Conservation (phyloP, 2,797 vertebrate species). For the Enteromius anoplus region DNA sequence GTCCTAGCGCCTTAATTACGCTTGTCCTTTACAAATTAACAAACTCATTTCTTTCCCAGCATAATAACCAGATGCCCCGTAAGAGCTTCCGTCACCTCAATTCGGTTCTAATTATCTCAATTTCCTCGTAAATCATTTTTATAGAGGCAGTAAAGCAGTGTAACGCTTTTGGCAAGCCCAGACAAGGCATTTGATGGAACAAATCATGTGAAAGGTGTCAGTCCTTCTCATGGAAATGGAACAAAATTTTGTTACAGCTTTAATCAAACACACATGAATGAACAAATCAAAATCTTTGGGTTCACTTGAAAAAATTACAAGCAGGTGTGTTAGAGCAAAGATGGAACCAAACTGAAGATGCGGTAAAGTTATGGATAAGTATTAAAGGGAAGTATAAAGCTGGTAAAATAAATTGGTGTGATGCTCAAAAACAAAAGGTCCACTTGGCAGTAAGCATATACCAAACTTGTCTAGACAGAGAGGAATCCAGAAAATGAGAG, state of each 20-base stretch:
- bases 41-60: conserved; percentile 62
- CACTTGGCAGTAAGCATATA: background rate
- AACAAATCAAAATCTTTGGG: conserved; percentile 12
- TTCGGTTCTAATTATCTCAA: conserved; percentile 57
- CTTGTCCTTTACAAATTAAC: conserved; percentile 65
- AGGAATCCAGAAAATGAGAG: background rate
- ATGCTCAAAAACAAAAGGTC: background rate
- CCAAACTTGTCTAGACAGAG: background rate
- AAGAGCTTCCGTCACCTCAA: conserved; percentile 58
- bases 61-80: conserved; percentile 52
- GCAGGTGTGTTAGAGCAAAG: background rate
- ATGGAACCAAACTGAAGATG: background rate
- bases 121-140: conserved; percentile 60
- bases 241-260: background rate
- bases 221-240: background rate
- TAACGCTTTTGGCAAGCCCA: conserved; percentile 44
- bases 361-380: background rate
- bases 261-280: conserved; percentile 1
- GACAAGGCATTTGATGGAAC: conserved; percentile 23
- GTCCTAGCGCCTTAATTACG: conserved; percentile 56
- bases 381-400: background rate
- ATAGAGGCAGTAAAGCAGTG: conserved; percentile 53
- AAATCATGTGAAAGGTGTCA: conserved; percentile 20
- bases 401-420: background rate
- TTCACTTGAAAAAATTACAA: conserved; percentile 11